Evolutionary conservation across 35 echinoderm and acorn worm genomes (phyloP), one percentile per base, ranked within the genome.

Genomic region (Lytechinus pictus): DNA sequence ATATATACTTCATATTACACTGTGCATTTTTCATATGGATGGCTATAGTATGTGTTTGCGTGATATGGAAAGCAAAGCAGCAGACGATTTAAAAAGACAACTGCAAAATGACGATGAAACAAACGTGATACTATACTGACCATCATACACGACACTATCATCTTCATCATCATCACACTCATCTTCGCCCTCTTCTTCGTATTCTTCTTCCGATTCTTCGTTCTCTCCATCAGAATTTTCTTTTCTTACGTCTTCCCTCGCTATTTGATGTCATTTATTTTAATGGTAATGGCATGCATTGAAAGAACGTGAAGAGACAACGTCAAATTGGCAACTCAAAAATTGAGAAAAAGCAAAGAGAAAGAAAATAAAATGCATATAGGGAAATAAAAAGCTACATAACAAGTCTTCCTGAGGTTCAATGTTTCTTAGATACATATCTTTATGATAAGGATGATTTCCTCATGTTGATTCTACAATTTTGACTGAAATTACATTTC

Each of bases 81-180:
- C 66, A 79, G 66, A 79, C 19, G n/a, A 79, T 6, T 24, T n/a
- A n/a, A 79, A 79, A 44, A 44, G 33, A 79, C 66, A 9, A 79
- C 14, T 79, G 66, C 66, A 79, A 24, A 44, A n/a, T 79, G 21
- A n/a, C 21, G 4, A n/a, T n/a, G 66, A 14, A 4, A 79, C 21
- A 24, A 79, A 71, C 7, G 66, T 24, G 66, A 79, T 7, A 24
- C n/a, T n/a, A 21, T 27, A 54, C 92, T 57, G 16, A 93, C 92
- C 92, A 93, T 93, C 92, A 57, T 93, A 93, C 9, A 53, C 7
- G 13, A 93, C 8, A 54, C n/a, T 14, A n/a, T 16, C 66, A 79
- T 79, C 92, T 93, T 93, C 92, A 57, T 95, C 52, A 91, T 89
- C 72, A 89, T 88, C 71, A 56, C 56, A 54, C 19, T 89, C 86